phyloP scores from a whole-genome alignment of 2,113 vertebrate species.

The Odocoileus virginianus region DNA sequence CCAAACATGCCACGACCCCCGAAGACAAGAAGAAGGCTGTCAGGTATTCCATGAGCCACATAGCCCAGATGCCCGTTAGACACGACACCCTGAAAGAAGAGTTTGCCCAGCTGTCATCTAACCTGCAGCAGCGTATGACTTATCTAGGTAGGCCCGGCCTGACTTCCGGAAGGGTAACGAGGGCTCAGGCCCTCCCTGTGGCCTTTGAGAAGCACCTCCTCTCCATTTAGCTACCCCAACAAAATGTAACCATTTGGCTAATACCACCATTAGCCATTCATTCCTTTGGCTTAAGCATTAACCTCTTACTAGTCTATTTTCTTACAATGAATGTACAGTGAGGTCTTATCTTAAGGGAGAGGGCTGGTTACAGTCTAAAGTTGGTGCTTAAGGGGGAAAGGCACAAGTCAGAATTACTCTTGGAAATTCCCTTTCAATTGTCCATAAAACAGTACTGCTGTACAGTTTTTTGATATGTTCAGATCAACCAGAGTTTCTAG shows the following conservation, averaged over 20 bases:
- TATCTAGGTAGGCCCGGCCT: slow-evolving; percentile 28
- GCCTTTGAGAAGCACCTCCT: neutral
- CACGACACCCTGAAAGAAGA: slow-evolving; percentile 53
- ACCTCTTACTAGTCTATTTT: neutral
- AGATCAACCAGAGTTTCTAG: neutral
- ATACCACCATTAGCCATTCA: neutral
- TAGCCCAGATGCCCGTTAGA: neutral
- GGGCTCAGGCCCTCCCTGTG: neutral
- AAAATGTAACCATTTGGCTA: neutral
- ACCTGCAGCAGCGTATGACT: slow-evolving; percentile 3
- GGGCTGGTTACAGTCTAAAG: neutral
- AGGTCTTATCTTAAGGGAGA: neutral
- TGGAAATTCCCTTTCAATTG: neutral
- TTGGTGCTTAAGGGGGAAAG: neutral
- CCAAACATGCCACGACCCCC: neutral
- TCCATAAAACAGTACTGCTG: neutral
- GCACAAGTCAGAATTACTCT: neutral
- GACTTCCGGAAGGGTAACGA: neutral
- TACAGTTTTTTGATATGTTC: neutral
- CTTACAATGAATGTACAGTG: neutral
- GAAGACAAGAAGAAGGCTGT: slow-evolving; percentile 61
- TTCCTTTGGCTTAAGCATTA: neutral
- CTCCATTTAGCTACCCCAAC: neutral
- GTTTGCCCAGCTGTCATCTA: slow-evolving; percentile 11
- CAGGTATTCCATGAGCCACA: slow-evolving; percentile 24